Evolutionary conservation across 2,113 vertebrate genomes (phyloP), one percentile per base, ranked within the genome.

Genomic region (Carassius gibelio): DNA sequence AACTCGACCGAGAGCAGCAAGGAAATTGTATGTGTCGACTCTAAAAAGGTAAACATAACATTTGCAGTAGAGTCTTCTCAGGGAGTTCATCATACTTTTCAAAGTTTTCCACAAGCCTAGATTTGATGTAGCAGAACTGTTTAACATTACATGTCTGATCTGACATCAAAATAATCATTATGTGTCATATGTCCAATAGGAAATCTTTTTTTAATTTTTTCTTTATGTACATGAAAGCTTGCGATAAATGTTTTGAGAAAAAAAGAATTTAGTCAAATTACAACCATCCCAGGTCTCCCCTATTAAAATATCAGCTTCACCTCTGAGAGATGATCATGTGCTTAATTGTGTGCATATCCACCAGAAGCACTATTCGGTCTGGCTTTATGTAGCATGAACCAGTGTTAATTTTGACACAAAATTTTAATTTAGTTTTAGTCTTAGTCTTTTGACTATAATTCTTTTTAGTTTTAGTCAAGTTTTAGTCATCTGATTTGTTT

Each of bases 331-430:
- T 69, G 45, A 52, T 78, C 86, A 81, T 62, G 61, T 85, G 79
- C 80, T 87, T 85, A 85, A 83, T 83, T 74, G 78, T 64, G 69
- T 83, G 42, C 62, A 55, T 75, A 66, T 83, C 75, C 64, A 83
- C 79, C 34, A 23, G 52, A 48, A 66, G 36, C 81, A 6, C 38
- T 42, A 55, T 55, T 50, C 69, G 57, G 9, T 38, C 38, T 66
- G 14, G 30, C 38, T 15, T 52, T 75, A 66, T 71, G 57, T 61
- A 64, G 17, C 8, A 36, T 30, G 82, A 74, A 45, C n/a, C n/a
- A n/a, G n/a, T n/a, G n/a, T n/a, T n/a, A n/a, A n/a, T n/a, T n/a
- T n/a, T n/a, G n/a, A n/a, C n/a, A n/a, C n/a, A n/a, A n/a, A n/a
- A n/a, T n/a, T n/a, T n/a, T n/a, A n/a, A n/a, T n/a, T n/a, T n/a